These are phyloP conservation scores for Cantharis flavilabris DNA, from an alignment of 2,888 invertebrate species.

Conservation along the genomic window DNA sequence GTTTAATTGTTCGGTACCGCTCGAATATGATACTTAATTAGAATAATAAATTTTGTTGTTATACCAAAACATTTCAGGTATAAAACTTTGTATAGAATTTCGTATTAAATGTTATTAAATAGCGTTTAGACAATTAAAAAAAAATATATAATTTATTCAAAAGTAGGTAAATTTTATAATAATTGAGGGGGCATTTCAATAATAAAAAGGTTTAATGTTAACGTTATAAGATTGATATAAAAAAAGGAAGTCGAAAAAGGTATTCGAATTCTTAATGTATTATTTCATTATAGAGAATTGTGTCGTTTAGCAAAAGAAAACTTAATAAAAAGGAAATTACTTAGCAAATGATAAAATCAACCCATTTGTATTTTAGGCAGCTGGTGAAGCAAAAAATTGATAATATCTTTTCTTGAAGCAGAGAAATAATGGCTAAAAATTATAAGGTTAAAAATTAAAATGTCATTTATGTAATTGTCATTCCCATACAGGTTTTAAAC, in stretches of 20 bases:
- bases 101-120: background rate
- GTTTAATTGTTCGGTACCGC: background rate
- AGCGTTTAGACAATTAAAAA: background rate
- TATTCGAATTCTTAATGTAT: background rate
- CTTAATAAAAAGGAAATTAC: conserved; percentile 1
- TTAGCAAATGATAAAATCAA: conserved; percentile 20
- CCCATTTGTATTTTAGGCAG: conserved; percentile 22
- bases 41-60: background rate
- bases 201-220: background rate
- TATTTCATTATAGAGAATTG: background rate
- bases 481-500: conserved; percentile 41
- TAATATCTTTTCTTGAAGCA: conserved; percentile 18
- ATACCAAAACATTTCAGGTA: background rate
- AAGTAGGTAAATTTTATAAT: background rate
- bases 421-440: conserved; percentile 41
- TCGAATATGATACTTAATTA: background rate
- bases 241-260: background rate
- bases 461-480: conserved; percentile 49
- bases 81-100: background rate
- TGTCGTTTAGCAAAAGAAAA: conserved; percentile 1
- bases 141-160: background rate
- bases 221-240: background rate
- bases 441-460: conserved; percentile 49
- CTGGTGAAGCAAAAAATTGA: conserved; percentile 20
- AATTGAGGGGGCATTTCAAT: background rate